Evolutionary conservation across 2,888 invertebrate genomes (phyloP), one percentile per base, ranked within the genome.

Genomic region (Eulithis prunata): DNA sequence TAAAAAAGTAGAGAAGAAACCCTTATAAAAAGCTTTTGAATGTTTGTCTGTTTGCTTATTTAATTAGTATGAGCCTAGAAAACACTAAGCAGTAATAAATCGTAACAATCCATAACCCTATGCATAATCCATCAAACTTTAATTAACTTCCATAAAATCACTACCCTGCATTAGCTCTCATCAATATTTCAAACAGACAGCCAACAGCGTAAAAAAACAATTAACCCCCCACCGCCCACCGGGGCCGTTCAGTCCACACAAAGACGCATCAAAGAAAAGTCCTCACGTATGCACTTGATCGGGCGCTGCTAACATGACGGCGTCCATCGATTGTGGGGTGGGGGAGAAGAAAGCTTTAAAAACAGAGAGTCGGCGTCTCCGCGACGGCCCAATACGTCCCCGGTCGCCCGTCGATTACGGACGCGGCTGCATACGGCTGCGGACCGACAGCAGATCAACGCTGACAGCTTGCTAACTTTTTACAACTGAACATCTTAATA

Each of bases 351-450:
- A 83, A 83, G 85, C 84, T 86, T 86, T 87, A 87, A 85, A 85
- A 85, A 84, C 85, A 85, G 79, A 85, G 85, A 85, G 85, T 81
- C 81, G 87, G 83, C 90, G 90, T 91, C 91, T 91, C 91, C 82
- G 82, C 90, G 90, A 88, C 89, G 90, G 87, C 82, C 90, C 89
- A 88, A 90, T 91, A 89, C 90, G 91, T 91, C 91, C 91, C 91
- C 87, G 85, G 84, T 85, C 87, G 89, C 86, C 88, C 90, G 89
- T 87, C 91, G 90, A 90, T 91, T 91, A 90, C 90, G 81, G 78
- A 73, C 83, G 78, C 78, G 77, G 77, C 78, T 90, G 89, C 89
- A 89, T 88, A 85, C 82, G 85, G 69, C 73, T 71, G 56, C 66
- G 81, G 79, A 88, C 74, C 71, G 90, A 82, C 70, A 45, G 81